Conservation (phyloP, 2,113 vertebrate genomes). For the Neofelis nebulosa region DNA sequence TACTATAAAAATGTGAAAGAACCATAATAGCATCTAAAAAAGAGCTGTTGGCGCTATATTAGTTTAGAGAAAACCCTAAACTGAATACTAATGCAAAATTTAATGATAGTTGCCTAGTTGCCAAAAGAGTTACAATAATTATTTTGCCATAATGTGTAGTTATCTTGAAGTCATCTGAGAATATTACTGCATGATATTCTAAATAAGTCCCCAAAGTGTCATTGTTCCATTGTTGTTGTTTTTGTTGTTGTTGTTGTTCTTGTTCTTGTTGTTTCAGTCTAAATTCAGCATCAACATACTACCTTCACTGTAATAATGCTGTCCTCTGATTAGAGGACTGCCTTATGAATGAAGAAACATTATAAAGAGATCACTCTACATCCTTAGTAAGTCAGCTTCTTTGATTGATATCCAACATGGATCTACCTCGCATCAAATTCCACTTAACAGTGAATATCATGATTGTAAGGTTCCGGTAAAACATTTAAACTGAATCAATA, state of each 20-base stretch:
- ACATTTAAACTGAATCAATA: constrained; percentile 43
- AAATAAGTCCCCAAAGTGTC: constrained; percentile 64
- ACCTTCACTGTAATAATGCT: constrained; percentile 16
- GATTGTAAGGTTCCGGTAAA: constrained; percentile 34
- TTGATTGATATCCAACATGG: neutral
- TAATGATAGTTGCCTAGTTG: constrained; percentile 79
- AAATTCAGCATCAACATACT: constrained; percentile 45
- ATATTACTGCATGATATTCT: constrained; percentile 56
- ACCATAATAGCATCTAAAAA: constrained; percentile 82
- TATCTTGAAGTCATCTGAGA: constrained; percentile 72
- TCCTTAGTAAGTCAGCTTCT: constrained; percentile 34
- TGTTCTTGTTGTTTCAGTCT: constrained; percentile 13
- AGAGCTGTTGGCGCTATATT: constrained; percentile 82
- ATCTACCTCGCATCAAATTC: constrained; percentile 17
- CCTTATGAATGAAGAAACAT: neutral
- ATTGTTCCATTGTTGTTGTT: neutral
- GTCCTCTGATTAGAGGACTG: neutral
- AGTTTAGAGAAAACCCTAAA: constrained; percentile 84
- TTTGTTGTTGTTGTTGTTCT: constrained; percentile 23
- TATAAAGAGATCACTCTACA: neutral
- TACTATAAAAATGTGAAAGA: constrained; percentile 85
- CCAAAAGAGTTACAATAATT: constrained; percentile 81
- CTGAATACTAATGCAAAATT: constrained; percentile 82
- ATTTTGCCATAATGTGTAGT: constrained; percentile 79
- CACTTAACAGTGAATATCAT: neutral